Evolutionary conservation across 2,888 invertebrate species (phyloP), one percentile per base, ranked within the genome.

Genomic region (Plemyria rubiginata): DNA sequence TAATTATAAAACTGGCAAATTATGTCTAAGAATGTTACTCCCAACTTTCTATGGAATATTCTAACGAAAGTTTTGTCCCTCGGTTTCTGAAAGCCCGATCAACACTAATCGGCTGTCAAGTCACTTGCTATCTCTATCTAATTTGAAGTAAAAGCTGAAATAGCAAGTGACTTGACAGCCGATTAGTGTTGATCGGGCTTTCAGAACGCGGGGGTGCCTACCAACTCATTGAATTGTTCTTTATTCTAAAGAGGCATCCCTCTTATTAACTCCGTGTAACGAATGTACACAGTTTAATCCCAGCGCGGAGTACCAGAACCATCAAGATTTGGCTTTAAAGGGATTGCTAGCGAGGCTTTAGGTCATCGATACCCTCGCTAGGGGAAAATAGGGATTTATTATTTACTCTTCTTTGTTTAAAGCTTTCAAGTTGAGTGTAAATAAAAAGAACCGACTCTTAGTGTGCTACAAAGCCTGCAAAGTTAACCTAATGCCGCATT

Each of bases 281-380:
- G 15, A 45, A 61, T 60, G 70, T 61, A 68, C 65, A 70, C 70
- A 70, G 65, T 65, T 68, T 72, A 68, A 68, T 70, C 70, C 67
- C 52, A 65, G 66, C 57, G 70, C 66, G 67, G 50, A 46, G 65
- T 55, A 60, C 51, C 58, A 56, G 57, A 28, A 61, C 62, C 66
- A 57, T 58, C 64, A 70, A 73, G 72, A 71, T 73, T 62, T 68
- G 65, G 64, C 61, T 65, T 48, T 76, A 77, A 78, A 76, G 72
- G 71, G 77, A 77, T 76, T 72, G 67, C 54, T 22, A 16, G 61
- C 50, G 65, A 62, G 56, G 65, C 56, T 65, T 61, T 67, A 60
- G 66, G 65, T 55, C 72, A 72, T 66, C 70, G 72, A 71, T 66
- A 61, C 74, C 67, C 67, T 56, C 54, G 57, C 54, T 51, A 53